phyloP scores from a whole-genome alignment of 2,113 vertebrate species.

The Tympanuchus pallidicinctus region DNA sequence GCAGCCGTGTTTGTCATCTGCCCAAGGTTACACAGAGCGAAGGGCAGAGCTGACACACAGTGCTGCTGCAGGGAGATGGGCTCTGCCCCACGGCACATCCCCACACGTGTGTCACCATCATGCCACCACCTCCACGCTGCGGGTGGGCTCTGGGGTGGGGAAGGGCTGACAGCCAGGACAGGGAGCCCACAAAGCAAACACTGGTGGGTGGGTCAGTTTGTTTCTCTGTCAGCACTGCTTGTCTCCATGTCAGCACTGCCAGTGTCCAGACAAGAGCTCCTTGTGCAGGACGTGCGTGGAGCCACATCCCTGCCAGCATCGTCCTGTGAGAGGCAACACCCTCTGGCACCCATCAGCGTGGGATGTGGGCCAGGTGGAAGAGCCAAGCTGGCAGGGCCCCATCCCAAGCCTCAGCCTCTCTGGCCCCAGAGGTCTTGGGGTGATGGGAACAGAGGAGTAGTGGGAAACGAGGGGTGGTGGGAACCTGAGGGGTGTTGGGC shows the following conservation, averaged over 20 bases:
- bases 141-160: background rate
- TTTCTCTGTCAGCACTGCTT: background rate
- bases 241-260: background rate
- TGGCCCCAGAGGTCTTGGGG: background rate
- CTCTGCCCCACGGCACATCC: background rate
- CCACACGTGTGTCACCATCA: fast-evolving
- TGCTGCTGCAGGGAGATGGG: background rate
- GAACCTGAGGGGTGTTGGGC: background rate
- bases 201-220: background rate
- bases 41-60: background rate
- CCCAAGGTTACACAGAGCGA: background rate
- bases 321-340: background rate
- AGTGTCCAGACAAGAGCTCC: background rate
- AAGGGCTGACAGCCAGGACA: background rate
- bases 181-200: background rate
- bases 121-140: fast-evolving
- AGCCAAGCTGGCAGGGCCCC: background rate
- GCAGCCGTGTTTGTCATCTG: background rate
- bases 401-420: background rate
- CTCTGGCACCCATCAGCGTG: fast-evolving
- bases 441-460: no score
- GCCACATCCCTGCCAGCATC: background rate
- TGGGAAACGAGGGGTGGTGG: background rate
- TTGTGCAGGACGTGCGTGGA: background rate
- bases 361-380: background rate